Conservation (phyloP, 2,113 vertebrate genomes). For the Onychostoma macrolepis region DNA sequence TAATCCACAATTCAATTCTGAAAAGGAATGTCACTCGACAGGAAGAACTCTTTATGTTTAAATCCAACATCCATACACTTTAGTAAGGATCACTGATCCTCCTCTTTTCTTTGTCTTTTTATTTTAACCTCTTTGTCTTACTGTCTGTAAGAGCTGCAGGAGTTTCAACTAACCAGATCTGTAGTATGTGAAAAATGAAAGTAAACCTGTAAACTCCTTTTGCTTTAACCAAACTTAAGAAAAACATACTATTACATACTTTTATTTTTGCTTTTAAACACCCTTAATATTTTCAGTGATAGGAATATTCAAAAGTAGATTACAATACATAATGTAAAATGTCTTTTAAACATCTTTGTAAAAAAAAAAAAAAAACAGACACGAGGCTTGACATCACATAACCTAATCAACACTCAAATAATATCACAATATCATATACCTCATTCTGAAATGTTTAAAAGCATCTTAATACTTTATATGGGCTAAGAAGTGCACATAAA, state of each 20-base stretch:
- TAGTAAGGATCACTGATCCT: neutral
- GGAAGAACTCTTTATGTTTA: neutral
- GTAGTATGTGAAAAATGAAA: neutral
- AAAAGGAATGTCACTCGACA: neutral
- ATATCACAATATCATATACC: neutral
- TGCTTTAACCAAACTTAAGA: neutral
- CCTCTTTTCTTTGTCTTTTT: neutral
- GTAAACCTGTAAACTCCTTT: neutral
- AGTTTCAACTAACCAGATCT: neutral
- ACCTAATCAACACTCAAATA: neutral
- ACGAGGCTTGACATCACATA: neutral
- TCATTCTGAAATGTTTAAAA: neutral
- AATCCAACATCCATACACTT: neutral
- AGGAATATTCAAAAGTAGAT: neutral
- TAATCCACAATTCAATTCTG: neutral
- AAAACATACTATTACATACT: neutral
- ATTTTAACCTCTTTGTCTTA: neutral
- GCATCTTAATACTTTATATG: neutral
- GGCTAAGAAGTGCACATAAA: neutral
- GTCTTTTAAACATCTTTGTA: too few relatives aligned
- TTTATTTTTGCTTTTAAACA: neutral
- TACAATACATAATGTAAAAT: neutral
- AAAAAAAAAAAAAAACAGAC: neutral
- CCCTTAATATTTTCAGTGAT: neutral
- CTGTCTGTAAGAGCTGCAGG: neutral